phyloP scores from a whole-genome alignment of 1,140 invertebrate genomes.

The Trigoniulus corallinus region DNA sequence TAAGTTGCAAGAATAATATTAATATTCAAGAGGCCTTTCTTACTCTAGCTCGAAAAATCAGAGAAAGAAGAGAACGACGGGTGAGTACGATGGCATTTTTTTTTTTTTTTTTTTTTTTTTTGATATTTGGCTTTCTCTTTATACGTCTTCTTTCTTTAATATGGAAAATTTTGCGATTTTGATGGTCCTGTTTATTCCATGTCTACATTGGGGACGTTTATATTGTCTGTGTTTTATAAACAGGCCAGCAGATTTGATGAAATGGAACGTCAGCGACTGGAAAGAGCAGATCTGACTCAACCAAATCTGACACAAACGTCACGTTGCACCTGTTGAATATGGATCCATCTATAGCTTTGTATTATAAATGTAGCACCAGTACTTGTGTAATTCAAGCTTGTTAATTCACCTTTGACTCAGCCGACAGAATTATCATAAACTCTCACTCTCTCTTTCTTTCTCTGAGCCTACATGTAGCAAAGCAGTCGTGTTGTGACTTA shows the following conservation, averaged over 20 bases:
- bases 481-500: no score
- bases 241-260: constrained; percentile 16
- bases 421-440: no score
- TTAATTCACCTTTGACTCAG: no score
- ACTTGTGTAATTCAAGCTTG: no score
- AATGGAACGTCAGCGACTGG: constrained; percentile 11
- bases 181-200: background rate
- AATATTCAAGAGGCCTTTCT: constrained; percentile 77
- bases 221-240: constrained; percentile 2
- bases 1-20: constrained; percentile 75
- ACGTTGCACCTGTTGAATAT: background rate
- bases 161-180: no score
- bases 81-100: constrained; percentile 27
- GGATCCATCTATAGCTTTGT: background rate
- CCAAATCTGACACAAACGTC: no score
- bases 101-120: constrained; percentile 3
- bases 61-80: constrained; percentile 54
- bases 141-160: background rate
- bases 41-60: constrained; percentile 59
- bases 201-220: background rate
- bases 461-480: no score
- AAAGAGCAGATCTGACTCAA: constrained; percentile 12
- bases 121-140: background rate
- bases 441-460: no score
- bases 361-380: background rate